Evolutionary conservation across 2,888 invertebrate species (phyloP).

Genomic region (Ormyrus rosae): DNA sequence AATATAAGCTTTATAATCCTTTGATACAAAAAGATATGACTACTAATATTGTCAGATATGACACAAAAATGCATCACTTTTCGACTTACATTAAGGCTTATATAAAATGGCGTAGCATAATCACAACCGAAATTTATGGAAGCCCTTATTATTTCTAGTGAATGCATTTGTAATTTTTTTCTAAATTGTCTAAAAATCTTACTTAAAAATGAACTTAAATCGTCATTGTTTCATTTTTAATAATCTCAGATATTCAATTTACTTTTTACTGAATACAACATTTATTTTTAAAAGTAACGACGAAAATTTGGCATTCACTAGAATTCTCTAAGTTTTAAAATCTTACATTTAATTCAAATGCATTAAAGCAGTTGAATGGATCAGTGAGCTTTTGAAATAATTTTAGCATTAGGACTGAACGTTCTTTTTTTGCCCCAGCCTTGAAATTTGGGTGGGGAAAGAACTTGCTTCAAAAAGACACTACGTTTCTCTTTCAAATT

Average conservation of each 20-base stretch:
- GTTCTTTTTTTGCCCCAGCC: slow-evolving; percentile 70
- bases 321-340: neutral
- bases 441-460: slow-evolving; percentile 79
- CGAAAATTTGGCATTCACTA: neutral
- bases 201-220: no score
- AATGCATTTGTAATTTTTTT: neutral
- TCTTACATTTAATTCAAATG: neutral
- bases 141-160: slow-evolving; percentile 32
- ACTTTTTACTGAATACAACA: neutral
- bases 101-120: slow-evolving; percentile 21
- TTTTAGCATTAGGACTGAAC: slow-evolving; percentile 65
- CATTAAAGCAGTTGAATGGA: neutral
- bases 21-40: slow-evolving; percentile 9
- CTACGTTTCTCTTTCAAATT: slow-evolving; percentile 78
- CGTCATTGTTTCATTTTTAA: no score
- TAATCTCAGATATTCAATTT: no score
- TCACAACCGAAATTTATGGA: slow-evolving; percentile 52
- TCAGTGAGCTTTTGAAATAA: slow-evolving; percentile 60
- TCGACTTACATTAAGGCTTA: slow-evolving; percentile 21
- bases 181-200: neutral
- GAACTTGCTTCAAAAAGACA: slow-evolving; percentile 79
- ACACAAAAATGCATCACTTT: slow-evolving; percentile 13
- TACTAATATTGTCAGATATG: slow-evolving; percentile 4
- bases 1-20: slow-evolving; percentile 27
- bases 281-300: neutral